These are phyloP conservation scores for Ceratosolen fusciceps DNA, from an alignment of 1,140 invertebrate species.

Conservation along the genomic window DNA sequence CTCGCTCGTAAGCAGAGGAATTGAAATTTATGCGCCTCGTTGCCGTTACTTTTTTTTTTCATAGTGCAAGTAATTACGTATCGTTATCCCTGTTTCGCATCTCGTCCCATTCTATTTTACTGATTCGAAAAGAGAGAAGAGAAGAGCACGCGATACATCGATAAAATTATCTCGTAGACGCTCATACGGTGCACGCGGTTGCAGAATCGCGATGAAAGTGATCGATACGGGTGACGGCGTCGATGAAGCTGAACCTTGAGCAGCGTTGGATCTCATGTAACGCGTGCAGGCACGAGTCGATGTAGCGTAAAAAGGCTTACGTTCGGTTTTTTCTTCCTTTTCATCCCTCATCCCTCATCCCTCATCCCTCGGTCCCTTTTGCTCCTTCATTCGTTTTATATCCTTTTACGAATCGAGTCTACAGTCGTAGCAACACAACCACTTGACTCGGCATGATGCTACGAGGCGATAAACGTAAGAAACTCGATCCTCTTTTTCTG, in stretches of 20 bases:
- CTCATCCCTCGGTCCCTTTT: neutral
- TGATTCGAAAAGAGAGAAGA: too few relatives aligned
- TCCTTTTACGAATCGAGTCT: conserved; percentile 33
- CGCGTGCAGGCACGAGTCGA: conserved; percentile 34
- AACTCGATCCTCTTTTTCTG: conserved; percentile 30
- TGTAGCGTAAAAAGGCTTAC: conserved; percentile 34
- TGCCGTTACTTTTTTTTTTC: too few relatives aligned
- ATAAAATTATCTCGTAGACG: too few relatives aligned
- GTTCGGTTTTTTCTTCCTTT: neutral
- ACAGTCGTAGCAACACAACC: conserved; percentile 30
- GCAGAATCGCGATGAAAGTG: too few relatives aligned
- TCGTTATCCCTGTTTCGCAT: too few relatives aligned
- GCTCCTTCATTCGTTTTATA: conserved; percentile 1
- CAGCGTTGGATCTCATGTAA: conserved; percentile 26
- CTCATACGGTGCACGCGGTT: too few relatives aligned
- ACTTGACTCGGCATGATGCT: conserved; percentile 1
- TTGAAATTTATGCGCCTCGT: too few relatives aligned
- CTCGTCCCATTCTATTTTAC: too few relatives aligned
- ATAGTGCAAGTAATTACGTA: too few relatives aligned
- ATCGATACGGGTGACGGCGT: neutral
- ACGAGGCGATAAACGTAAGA: conserved; percentile 29
- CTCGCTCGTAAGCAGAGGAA: neutral
- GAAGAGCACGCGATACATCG: too few relatives aligned
- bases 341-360: neutral
- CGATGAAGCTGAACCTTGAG: conserved; percentile 9